A percentile compares a stretch with the other conserved stretches of the same genome.
Conservation (phyloP, 1,140 invertebrate genomes). For the Micrasema minimum region DNA sequence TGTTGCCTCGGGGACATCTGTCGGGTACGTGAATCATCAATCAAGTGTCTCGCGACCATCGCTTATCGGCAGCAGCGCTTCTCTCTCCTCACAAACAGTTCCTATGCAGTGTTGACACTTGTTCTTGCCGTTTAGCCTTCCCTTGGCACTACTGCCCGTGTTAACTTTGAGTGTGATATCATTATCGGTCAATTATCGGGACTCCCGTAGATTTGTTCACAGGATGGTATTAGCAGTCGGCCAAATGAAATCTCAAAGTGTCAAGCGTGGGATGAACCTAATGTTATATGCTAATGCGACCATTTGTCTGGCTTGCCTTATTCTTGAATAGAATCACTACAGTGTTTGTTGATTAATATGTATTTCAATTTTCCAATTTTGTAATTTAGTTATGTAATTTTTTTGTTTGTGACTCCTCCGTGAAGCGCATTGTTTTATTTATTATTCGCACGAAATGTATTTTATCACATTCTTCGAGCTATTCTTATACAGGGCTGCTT, state of each 20-base stretch:
- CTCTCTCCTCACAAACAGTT: background rate
- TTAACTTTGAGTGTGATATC: conserved; percentile 12
- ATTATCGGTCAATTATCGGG: conserved; percentile 13
- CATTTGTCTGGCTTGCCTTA: conserved; percentile 6
- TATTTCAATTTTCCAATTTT: background rate
- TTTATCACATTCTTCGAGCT: conserved; percentile 20
- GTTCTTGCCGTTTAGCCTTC: too few relatives aligned
- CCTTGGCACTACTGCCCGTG: background rate
- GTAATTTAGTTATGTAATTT: background rate
- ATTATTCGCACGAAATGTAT: conserved; percentile 4
- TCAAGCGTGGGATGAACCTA: conserved; percentile 2
- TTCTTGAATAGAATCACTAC: background rate
- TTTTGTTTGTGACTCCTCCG: conserved; percentile 12
- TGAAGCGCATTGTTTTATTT: conserved; percentile 24
- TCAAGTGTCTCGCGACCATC: background rate
- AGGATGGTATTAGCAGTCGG: background rate
- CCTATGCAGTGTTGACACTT: conserved; percentile 3
- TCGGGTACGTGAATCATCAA: conserved; percentile 7
- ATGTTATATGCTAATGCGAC: background rate
- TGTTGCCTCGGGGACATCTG: conserved; percentile 7
- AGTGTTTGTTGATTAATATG: conserved; percentile 4
- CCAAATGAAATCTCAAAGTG: conserved; percentile 14
- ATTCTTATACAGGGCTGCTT: background rate
- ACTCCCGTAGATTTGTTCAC: too few relatives aligned
- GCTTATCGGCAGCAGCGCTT: background rate